Evolutionary conservation across 2,113 vertebrate genomes (phyloP).

Genomic region (Todiramphus chloris): DNA sequence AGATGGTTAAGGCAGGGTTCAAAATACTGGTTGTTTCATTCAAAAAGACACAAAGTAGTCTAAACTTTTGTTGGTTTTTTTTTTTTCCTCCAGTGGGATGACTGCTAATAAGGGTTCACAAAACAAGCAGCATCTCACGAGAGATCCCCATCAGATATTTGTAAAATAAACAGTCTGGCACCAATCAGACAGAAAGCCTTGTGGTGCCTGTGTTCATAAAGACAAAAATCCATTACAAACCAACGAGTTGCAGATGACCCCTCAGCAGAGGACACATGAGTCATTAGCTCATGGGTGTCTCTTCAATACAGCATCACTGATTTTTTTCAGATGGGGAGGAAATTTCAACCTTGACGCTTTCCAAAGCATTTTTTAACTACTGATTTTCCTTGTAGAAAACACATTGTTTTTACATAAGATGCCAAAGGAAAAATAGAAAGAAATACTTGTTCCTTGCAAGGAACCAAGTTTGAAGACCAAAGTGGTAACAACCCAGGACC

Average conservation of each 20-base stretch:
- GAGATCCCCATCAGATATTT: slow-evolving; percentile 13
- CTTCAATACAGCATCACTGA: not conserved
- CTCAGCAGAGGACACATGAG: not conserved
- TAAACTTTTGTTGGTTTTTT: not conserved
- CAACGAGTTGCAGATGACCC: not conserved
- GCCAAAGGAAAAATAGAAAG: not conserved
- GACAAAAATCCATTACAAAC: slow-evolving; percentile 6
- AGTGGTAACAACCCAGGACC: not conserved
- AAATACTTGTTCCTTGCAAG: not conserved
- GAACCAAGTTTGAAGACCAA: not conserved
- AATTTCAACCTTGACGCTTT: not conserved
- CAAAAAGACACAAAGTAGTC: not conserved
- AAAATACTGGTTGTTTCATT: slow-evolving; percentile 66
- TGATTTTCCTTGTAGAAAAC: not conserved
- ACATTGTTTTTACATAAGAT: not conserved
- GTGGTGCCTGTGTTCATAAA: not conserved
- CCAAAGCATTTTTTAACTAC: not conserved
- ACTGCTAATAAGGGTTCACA: not conserved
- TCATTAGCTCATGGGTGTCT: slow-evolving; percentile 11
- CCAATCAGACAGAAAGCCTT: not conserved
- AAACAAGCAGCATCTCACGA: not conserved
- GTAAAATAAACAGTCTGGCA: slow-evolving; percentile 13
- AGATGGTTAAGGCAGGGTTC: slow-evolving; percentile 80
- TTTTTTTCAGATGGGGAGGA: slow-evolving; percentile 28
- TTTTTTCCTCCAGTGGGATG: not conserved